Evolutionary conservation across 2,888 invertebrate genomes (phyloP), one percentile per base, ranked within the genome.

Genomic region (Rhogogaster chlorosoma): DNA sequence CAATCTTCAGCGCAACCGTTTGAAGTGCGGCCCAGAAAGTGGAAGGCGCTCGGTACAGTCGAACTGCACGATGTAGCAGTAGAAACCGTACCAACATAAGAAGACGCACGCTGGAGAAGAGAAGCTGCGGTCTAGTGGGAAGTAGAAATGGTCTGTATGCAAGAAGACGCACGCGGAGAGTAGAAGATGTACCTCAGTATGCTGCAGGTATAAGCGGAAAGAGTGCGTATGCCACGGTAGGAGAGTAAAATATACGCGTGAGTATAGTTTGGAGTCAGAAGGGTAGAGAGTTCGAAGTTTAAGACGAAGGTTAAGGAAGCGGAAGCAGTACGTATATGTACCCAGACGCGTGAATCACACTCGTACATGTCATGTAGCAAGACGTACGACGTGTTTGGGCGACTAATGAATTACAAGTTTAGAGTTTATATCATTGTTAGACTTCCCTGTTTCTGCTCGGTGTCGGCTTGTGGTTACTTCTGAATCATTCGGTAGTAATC

Each of bases 361-460:
- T 29, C 12, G 67, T 15, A 67, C 29, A 67, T 29, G 22, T 64
- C 12, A 29, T 12, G 29, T 6, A 26, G 29, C 15, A 15, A 67
- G 67, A 32, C 29, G 67, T 71, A 42, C n/a, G 22, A n/a, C 10
- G 42, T 42, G 22, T 42, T 22, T 45, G 5, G 45, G 22, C 22
- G 73, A 77, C 49, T 49, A 29, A 53, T 77, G 53, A 45, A 29
- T 49, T 26, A 32, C 75, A 9, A 53, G 22, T 32, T 32, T 29
- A 32, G 29, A 18, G 22, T 18, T 7, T 32, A 53, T 18, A 53
- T 7, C 18, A 53, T 26, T 49, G 53, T 49, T 53, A 10, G 38
- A 53, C 77, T 77, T 77, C 77, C 77, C 53, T 45, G 73, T 73
- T 73, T 73, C 42, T 42, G 73, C 12, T 29, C 71, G 77, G 49